Evolutionary conservation across 2,888 invertebrate genomes (phyloP).

Genomic region (Linyphia triangularis): DNA sequence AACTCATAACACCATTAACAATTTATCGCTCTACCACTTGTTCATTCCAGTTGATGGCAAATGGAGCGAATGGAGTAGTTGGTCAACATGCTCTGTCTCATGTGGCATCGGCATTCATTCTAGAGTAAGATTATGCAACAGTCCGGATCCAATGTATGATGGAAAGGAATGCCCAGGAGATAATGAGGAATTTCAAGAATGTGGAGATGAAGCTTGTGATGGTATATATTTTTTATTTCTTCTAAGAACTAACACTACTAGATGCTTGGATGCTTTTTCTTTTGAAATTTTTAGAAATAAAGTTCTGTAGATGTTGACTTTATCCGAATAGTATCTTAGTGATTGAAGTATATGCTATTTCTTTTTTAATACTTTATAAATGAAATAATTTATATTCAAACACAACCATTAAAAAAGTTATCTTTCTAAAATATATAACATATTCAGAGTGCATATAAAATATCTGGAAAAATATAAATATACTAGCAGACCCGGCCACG

Average conservation of each 20-base stretch:
- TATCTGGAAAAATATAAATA: no score
- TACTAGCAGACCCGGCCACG: no score
- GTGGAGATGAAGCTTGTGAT: slow-evolving; percentile 77
- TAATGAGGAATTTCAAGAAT: slow-evolving; percentile 74
- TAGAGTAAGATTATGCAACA: slow-evolving; percentile 79
- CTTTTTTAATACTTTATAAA: no score
- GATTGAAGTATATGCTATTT: no score
- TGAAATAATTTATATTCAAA: neutral
- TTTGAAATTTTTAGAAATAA: neutral
- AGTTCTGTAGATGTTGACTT: no score
- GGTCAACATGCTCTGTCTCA: slow-evolving; percentile 79
- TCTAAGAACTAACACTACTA: no score
- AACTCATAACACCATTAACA: neutral
- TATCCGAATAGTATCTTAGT: no score
- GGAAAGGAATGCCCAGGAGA: slow-evolving; percentile 80
- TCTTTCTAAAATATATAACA: no score
- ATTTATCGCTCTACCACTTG: neutral
- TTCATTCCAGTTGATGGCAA: slow-evolving; percentile 78
- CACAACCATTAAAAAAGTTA: no score
- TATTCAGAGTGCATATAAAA: no score
- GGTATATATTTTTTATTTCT: no score
- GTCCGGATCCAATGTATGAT: slow-evolving; percentile 80
- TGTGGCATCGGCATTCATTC: slow-evolving; percentile 79
- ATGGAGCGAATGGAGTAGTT: slow-evolving; percentile 80
- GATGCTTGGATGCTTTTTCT: neutral